A percentile compares a stretch with the other conserved stretches of the same genome.
Evolutionary conservation across 1,140 invertebrate species (phyloP).

Genomic region (Calephelis virginiensis): DNA sequence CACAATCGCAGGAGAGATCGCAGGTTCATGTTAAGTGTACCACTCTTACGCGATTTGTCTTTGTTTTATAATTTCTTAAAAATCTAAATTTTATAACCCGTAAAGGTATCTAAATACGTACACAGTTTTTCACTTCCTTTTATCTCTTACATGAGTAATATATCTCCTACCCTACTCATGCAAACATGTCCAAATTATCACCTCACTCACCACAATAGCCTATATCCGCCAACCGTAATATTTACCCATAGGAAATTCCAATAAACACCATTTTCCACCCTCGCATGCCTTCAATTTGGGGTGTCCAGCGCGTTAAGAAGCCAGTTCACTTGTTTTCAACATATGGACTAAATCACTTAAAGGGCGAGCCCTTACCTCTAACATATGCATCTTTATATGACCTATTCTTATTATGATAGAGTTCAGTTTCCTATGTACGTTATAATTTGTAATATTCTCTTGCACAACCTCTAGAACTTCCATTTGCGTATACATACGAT

Average conservation of each 20-base stretch:
- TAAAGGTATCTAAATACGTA: neutral
- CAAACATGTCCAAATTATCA: constrained; percentile 7
- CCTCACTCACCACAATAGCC: neutral
- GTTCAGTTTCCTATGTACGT: neutral
- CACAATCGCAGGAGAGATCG: too few species aligned
- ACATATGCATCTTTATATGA: neutral
- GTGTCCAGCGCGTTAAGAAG: constrained; percentile 65
- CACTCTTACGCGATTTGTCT: too few species aligned
- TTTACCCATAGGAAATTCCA: constrained; percentile 65
- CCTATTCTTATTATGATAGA: neutral
- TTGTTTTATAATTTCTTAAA: too few species aligned
- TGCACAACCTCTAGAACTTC: neutral
- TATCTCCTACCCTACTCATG: neutral
- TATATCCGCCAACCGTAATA: constrained; percentile 39
- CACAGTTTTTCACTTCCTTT: neutral
- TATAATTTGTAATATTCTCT: neutral
- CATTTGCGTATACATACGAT: neutral
- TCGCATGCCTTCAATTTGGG: constrained; percentile 55
- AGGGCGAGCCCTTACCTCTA: constrained; percentile 32
- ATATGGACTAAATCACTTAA: constrained; percentile 61
- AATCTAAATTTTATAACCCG: too few species aligned
- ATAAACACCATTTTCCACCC: constrained; percentile 64
- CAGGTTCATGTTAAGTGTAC: too few species aligned
- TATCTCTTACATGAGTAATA: too few species aligned
- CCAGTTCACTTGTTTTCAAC: constrained; percentile 63